phyloP scores from a whole-genome alignment of 2,113 vertebrate genomes.

The Bettongia penicillata region DNA sequence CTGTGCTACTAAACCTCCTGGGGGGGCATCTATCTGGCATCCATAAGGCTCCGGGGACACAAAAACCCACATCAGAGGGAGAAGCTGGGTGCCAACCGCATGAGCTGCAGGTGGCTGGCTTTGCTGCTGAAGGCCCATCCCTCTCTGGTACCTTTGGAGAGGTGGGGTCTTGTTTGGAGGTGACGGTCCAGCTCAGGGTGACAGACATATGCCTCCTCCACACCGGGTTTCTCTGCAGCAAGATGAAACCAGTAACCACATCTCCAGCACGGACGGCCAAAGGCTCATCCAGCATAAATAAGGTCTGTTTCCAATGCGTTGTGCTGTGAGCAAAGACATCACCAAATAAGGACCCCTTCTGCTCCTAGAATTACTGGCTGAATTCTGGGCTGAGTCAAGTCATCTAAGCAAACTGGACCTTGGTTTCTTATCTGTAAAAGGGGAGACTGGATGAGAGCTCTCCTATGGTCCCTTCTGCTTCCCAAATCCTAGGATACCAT shows the following conservation, averaged over 20 bases:
- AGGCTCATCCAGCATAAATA: slow-evolving; percentile 89
- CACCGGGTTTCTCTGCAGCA: slow-evolving; percentile 84
- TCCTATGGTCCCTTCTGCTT: too few relatives aligned
- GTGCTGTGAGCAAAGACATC: slow-evolving; percentile 73
- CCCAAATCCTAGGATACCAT: too few relatives aligned
- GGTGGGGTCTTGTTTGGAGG: slow-evolving; percentile 64
- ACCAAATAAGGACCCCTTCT: too few relatives aligned
- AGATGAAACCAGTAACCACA: slow-evolving; percentile 78
- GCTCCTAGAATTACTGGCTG: too few relatives aligned
- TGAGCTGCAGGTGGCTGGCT: not conserved
- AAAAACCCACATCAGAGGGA: not conserved
- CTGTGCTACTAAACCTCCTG: not conserved
- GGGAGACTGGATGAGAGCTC: too few relatives aligned
- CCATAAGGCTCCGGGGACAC: not conserved
- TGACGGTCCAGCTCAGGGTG: slow-evolving; percentile 84
- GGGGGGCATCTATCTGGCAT: not conserved
- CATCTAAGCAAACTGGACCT: too few relatives aligned
- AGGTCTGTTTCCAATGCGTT: slow-evolving; percentile 91
- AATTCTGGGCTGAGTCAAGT: too few relatives aligned
- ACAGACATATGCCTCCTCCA: slow-evolving; percentile 90
- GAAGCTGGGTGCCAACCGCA: rapidly evolving
- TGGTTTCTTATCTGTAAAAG: too few relatives aligned
- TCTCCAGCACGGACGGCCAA: slow-evolving; percentile 79
- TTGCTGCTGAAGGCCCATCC: not conserved
- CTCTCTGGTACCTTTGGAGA: slow-evolving; percentile 71